Conservation (phyloP, 2,113 vertebrate genomes). For the Rattus rattus region DNA sequence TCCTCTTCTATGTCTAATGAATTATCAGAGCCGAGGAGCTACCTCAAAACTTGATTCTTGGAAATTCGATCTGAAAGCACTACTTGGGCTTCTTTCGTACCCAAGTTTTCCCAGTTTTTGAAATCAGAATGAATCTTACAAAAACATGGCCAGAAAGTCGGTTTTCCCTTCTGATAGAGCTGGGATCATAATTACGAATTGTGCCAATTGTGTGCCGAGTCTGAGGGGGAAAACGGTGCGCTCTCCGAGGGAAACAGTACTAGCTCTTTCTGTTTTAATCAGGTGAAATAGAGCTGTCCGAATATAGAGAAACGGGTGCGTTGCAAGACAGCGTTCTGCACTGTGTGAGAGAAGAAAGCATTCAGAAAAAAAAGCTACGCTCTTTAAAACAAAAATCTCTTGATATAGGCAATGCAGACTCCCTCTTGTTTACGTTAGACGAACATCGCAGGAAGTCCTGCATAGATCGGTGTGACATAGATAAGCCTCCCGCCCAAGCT, state of each 20-base stretch:
- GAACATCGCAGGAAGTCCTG: slow-evolving; percentile 98
- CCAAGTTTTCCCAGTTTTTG: slow-evolving; percentile 62
- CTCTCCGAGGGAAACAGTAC: slow-evolving; percentile 83
- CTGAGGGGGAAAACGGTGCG: slow-evolving; percentile 71
- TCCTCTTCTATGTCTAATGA: slow-evolving; percentile 39
- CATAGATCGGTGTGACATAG: slow-evolving; percentile 95
- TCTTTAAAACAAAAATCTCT: slow-evolving; percentile 99
- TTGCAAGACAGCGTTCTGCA: slow-evolving; percentile 97
- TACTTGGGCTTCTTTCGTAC: slow-evolving; percentile 45
- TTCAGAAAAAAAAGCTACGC: slow-evolving; percentile 96
- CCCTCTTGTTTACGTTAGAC: slow-evolving; percentile 95
- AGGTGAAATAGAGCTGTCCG: slow-evolving; percentile 99
- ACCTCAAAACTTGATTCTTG: slow-evolving; percentile 47
- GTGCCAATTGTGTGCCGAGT: slow-evolving; percentile 59
- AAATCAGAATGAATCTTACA: slow-evolving; percentile 59
- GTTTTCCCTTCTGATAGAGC: slow-evolving; percentile 65
- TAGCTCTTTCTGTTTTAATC: slow-evolving; percentile 88
- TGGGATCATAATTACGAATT: slow-evolving; percentile 71
- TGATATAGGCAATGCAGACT: slow-evolving; percentile 98
- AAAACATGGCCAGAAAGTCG: slow-evolving; percentile 68
- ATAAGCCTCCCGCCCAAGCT: slow-evolving; percentile 87
- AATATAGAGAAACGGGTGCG: slow-evolving; percentile 95
- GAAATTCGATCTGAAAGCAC: background rate
- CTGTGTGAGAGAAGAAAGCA: slow-evolving; percentile 95
- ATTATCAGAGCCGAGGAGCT: slow-evolving; percentile 58